Percentiles rank a stretch among this genome's conserved stretches.
These are phyloP conservation scores for Plagodis dolabraria DNA, from an alignment of 2,888 invertebrate genomes.

Conservation along the genomic window DNA sequence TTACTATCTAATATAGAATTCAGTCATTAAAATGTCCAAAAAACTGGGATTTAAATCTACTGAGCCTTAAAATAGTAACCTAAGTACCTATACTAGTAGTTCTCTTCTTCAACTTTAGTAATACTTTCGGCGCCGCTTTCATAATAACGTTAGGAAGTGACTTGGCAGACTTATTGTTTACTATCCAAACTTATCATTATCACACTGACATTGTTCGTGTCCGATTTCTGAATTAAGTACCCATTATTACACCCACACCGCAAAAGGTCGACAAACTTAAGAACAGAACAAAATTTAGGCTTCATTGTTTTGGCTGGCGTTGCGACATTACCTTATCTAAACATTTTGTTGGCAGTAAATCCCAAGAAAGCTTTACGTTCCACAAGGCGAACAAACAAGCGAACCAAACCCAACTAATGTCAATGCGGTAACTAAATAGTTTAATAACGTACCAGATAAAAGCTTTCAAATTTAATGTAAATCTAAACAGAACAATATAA, in stretches of 20 bases:
- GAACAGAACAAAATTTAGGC: slow-evolving; percentile 71
- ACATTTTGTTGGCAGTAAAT: slow-evolving; percentile 55
- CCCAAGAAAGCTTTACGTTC: slow-evolving; percentile 56
- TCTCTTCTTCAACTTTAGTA: too few relatives aligned
- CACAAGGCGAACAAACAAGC: slow-evolving; percentile 56
- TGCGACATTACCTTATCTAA: slow-evolving; percentile 75
- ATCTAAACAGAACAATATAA: too few relatives aligned
- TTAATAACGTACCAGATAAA: background rate
- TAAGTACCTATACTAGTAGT: too few relatives aligned
- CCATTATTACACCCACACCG: slow-evolving; percentile 54
- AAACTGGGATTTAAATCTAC: too few relatives aligned
- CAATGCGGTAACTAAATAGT: too few relatives aligned
- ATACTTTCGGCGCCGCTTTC: slow-evolving; percentile 10
- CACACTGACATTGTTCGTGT: slow-evolving; percentile 46
- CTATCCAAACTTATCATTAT: slow-evolving; percentile 35
- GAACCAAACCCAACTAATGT: slow-evolving; percentile 9
- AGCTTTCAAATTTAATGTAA: background rate
- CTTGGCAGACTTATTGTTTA: slow-evolving; percentile 26
- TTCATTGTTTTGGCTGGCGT: slow-evolving; percentile 74
- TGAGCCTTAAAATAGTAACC: too few relatives aligned
- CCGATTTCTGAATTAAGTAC: slow-evolving; percentile 34
- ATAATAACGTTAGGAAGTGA: slow-evolving; percentile 19
- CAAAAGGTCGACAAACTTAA: slow-evolving; percentile 62
- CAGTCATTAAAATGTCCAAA: too few relatives aligned
- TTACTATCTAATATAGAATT: too few relatives aligned